These are phyloP conservation scores for Fringilla coelebs DNA, from an alignment of 2,797 vertebrate genomes.

Conservation along the genomic window DNA sequence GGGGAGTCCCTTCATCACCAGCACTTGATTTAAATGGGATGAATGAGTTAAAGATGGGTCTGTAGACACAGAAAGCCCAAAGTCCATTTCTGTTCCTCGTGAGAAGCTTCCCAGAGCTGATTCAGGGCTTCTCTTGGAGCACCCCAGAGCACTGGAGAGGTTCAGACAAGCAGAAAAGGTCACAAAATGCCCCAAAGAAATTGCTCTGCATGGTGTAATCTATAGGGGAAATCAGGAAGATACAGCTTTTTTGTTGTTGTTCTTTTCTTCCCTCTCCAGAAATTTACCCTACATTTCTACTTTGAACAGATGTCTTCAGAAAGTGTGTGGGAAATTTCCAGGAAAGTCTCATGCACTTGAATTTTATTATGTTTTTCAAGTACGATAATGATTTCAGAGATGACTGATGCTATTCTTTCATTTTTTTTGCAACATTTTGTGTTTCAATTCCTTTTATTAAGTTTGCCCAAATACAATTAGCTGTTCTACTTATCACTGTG, in stretches of 20 bases:
- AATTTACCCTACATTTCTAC: slow-evolving; percentile 27
- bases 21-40: not conserved
- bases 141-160: not conserved
- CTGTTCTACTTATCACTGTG: not conserved
- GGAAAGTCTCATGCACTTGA: not conserved
- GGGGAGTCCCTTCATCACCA: not conserved
- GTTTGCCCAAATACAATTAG: not conserved
- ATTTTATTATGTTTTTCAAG: not conserved
- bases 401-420: not conserved
- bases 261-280: not conserved
- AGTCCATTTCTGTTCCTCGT: not conserved
- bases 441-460: not conserved
- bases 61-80: not conserved
- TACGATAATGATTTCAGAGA: not conserved
- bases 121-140: not conserved
- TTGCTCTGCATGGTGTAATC: not conserved
- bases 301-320: slow-evolving; percentile 20
- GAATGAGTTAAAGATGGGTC: not conserved
- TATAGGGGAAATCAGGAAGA: not conserved
- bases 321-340: slow-evolving; percentile 37
- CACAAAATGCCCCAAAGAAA: not conserved
- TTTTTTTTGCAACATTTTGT: not conserved
- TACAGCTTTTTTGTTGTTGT: not conserved
- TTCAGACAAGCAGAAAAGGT: not conserved
- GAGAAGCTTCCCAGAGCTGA: not conserved